These are phyloP conservation scores for Seira sanloemensis DNA, from an alignment of 2,888 invertebrate genomes.

Conservation along the genomic window DNA sequence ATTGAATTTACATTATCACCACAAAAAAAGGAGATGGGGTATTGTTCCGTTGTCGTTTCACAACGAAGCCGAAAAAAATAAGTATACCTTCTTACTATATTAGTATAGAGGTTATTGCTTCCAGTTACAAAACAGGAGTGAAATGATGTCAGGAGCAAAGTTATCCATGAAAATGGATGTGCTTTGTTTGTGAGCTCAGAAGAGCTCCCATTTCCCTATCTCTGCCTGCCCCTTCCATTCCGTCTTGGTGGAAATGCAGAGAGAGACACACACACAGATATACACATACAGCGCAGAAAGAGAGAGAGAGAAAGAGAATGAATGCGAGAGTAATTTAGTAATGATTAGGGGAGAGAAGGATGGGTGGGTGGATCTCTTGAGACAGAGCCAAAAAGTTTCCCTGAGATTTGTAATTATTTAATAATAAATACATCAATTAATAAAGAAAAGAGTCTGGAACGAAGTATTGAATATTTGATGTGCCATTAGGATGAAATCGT, in stretches of 20 bases:
- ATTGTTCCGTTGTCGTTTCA: background rate
- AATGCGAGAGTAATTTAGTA: background rate
- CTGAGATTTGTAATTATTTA: background rate
- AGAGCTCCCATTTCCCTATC: background rate
- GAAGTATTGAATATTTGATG: too few species aligned
- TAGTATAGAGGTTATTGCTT: background rate
- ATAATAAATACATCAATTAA: too few species aligned
- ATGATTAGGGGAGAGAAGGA: background rate
- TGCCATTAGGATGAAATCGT: too few species aligned
- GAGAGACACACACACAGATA: too few species aligned
- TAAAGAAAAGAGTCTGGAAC: too few species aligned
- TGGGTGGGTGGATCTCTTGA: background rate
- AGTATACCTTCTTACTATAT: background rate
- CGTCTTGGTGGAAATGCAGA: background rate
- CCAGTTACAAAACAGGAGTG: background rate
- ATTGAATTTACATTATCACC: conserved; percentile 17
- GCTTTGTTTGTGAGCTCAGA: background rate
- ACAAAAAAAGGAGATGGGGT: conserved; percentile 5
- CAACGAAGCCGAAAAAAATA: background rate
- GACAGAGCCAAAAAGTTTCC: too few species aligned
- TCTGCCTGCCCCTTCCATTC: background rate
- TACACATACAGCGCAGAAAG: background rate
- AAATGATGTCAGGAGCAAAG: conserved; percentile 12
- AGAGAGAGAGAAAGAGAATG: background rate
- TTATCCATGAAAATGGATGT: conserved; percentile 5